phyloP scores from a whole-genome alignment of 2,113 vertebrate genomes.

The Dasyprocta punctata region DNA sequence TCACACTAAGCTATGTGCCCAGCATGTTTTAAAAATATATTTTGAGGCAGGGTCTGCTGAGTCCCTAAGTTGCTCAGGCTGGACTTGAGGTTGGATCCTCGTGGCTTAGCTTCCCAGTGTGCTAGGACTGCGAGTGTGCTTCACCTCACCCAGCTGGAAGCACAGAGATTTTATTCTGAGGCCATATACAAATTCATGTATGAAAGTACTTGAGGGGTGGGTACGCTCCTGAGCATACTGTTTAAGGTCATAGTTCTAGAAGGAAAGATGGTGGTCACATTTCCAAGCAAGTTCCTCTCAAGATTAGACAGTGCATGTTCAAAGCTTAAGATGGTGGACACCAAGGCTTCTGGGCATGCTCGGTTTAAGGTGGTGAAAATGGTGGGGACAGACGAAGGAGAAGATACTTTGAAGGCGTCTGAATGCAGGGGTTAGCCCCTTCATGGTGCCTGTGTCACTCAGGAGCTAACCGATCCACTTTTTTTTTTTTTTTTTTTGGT shows the following conservation, averaged over 20 bases:
- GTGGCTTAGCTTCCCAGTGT: background rate
- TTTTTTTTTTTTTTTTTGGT: no score
- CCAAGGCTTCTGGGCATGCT: background rate
- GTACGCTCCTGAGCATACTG: background rate
- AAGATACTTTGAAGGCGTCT: background rate
- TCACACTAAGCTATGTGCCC: background rate
- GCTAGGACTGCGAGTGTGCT: no score
- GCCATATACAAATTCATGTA: background rate
- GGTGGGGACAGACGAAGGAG: background rate
- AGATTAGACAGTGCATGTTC: background rate
- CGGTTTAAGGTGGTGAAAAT: background rate
- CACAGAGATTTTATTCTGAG: background rate
- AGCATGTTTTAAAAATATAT: background rate
- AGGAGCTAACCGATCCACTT: background rate
- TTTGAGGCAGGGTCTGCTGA: background rate
- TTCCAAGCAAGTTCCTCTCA: background rate
- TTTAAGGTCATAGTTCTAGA: background rate
- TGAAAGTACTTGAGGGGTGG: background rate
- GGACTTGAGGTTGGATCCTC: background rate
- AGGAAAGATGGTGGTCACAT: background rate
- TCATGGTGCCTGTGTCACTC: background rate
- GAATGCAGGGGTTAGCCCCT: background rate
- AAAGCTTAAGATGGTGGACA: background rate
- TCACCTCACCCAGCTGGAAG: background rate
- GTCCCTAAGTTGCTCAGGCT: background rate